Evolutionary conservation across 2,888 invertebrate genomes (phyloP), one percentile per base, ranked within the genome.

Genomic region (Gymnosoma rotundatum): DNA sequence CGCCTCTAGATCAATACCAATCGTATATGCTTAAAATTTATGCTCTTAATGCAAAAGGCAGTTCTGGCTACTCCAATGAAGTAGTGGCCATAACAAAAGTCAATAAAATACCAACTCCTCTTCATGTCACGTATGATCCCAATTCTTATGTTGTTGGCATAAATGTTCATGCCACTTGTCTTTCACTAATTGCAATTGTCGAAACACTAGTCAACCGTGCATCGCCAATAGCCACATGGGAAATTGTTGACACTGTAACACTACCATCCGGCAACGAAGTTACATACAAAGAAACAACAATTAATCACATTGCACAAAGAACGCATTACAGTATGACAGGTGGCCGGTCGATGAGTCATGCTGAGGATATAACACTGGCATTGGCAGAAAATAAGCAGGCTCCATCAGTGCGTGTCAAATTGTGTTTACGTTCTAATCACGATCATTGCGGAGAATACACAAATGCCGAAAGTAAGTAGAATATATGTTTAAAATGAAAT

Each of bases 11-110:
- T 84, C 97, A 97, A 88, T 96, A 98, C 91, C 97, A 96, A 90
- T 95, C 95, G 16, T 98, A 97, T 90, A 94, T 95, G 16, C 97
- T 98, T 92, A 97, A 96, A 94, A 97, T 96, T 67, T 97, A 97
- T 92, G 97, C 97, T 0, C 94, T 96, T 83, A 98, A 98, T 89
- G 95, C 96, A 0, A 97, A 97, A 91, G 97, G 97, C 36, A 95
- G 96, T 87, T 97, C 97, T 83, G 96, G 96, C 86, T 97, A 95
- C 89, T 98, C 98, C 0, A 96, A 97, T 87, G 97, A 97, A 90
- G 94, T 97, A 52, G 93, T 94, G 12, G 95, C 95, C 75, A 95
- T 95, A 32, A 98, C 98, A 0, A 95, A 96, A 88, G 97, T 98
- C 20, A 96, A 97, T 87, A 94, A 95, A 89, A 97, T 98, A 70